Evolutionary conservation across 37 sponge, comb jelly and placozoan species (phyloP), one percentile per base, ranked within the genome.

Genomic region (Spongia lamella): DNA sequence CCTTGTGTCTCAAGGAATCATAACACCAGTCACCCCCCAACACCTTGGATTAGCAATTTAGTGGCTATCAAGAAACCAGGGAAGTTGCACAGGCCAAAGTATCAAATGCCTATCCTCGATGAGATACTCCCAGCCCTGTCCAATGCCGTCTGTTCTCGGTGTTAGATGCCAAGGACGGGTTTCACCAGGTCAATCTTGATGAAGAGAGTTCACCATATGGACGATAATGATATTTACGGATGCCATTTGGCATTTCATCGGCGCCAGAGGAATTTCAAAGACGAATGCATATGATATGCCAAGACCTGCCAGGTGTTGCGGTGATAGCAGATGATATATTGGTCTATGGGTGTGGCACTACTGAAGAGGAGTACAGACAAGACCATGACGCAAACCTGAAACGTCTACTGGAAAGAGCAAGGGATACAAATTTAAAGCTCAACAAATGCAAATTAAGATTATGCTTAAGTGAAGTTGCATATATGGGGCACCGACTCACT

Each of bases 21-120:
- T n/a, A n/a, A n/a, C n/a, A n/a, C n/a, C n/a, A n/a, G n/a, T n/a
- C n/a, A n/a, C 19, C 61, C 43, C 21, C 77, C 85, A 35, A 84
- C 85, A 16, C 71, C 68, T 1, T 84, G 85, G 85, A 54, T 77
- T 11, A 56, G 53, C 27, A 38, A 54, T 26, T 66, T 84, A 64
- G 15, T 20, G 38, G 35, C n/a, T n/a, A n/a, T n/a, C n/a, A n/a
- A n/a, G n/a, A n/a, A n/a, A n/a, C n/a, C n/a, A n/a, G n/a, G n/a
- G n/a, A n/a, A n/a, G n/a, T n/a, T n/a, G n/a, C n/a, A n/a, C n/a
- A 13, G 47, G 5, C 47, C 47, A 5, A 43, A 43, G 47, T 43
- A 43, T 9, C 47, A 43, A 9, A 43, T 43, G 47, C 47, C 9
- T n/a, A n/a, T n/a, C n/a, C n/a, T n/a, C n/a, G 47, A 43, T 13